Conservation (phyloP, 2,113 vertebrate genomes). For the Anthoscopus minutus region DNA sequence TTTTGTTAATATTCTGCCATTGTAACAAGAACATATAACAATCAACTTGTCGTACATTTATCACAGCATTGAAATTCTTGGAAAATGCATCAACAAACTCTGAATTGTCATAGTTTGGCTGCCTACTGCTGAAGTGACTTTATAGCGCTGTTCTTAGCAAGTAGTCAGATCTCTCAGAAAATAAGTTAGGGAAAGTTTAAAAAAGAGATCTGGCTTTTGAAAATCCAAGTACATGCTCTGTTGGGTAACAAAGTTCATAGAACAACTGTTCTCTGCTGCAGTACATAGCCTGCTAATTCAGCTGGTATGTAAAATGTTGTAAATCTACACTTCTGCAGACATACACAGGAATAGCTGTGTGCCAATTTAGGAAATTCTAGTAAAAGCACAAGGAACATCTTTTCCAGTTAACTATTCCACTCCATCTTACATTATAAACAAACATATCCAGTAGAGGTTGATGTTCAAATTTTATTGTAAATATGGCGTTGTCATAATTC, state of each 20-base stretch:
- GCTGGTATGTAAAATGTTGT: neutral
- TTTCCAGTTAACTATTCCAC: neutral
- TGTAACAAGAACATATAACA: fast-evolving
- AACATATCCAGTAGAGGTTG: neutral
- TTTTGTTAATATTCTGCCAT: neutral
- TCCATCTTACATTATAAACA: neutral
- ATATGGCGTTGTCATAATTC: neutral
- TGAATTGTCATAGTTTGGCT: neutral
- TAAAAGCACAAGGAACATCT: neutral
- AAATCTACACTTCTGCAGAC: neutral
- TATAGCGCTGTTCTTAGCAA: neutral
- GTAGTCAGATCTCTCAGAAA: neutral
- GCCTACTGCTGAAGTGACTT: neutral
- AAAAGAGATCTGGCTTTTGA: neutral
- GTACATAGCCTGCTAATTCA: neutral
- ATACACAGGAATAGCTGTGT: fast-evolving
- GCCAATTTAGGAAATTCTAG: neutral
- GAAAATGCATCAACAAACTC: neutral
- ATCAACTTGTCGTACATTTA: neutral
- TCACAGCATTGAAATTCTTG: neutral
- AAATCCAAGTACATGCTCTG: neutral
- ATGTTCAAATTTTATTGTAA: neutral
- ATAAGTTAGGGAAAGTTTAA: neutral
- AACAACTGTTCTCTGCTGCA: neutral
- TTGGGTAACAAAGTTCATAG: neutral